Evolutionary conservation across 2,113 vertebrate species (phyloP), one percentile per base, ranked within the genome.

Genomic region (Periophthalmus modestus): DNA sequence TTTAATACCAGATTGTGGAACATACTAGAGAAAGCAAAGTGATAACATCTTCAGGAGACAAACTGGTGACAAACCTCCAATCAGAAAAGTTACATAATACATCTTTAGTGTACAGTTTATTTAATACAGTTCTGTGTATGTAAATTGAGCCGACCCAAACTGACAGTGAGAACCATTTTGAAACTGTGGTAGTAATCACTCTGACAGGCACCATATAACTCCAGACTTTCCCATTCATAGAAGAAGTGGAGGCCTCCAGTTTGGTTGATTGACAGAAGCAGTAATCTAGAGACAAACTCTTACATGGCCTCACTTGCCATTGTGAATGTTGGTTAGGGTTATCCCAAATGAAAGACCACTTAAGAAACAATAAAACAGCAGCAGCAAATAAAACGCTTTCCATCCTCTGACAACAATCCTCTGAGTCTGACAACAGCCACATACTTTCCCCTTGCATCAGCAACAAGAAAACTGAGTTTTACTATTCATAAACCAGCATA

Each of bases 371-470:
- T 89, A 90, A 88, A 90, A 76, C 73, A 75, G 73, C 70, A 78
- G 84, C 62, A 79, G 52, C 86, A 80, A 88, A 91, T 89, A 82
- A 91, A 89, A 83, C 66, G 58, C 81, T 91, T 89, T 89, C 83
- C 85, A 89, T 77, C 43, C 23, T 83, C 81, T 79, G 85, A 90
- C 84, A n/a, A n/a, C n/a, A n/a, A n/a, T n/a, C n/a, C n/a, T 86
- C 89, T 87, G 89, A 90, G 88, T 90, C 78, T 86, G 82, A 77
- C 80, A 83, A 80, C 88, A 88, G 85, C 84, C 69, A 72, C 83
- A 87, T 80, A 79, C 74, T 90, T 93, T 93, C 84, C 89, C 91
- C 88, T 89, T 23, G 73, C 85, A 89, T 93, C 91, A 93, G 90
- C 92, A 93, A 84, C 82, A 85, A 81, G 77, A 86, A 85, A 88